Base-by-base conservation (phyloP, 2,797 vertebrate genomes). In the Hafferia zeledoni region DNA sequence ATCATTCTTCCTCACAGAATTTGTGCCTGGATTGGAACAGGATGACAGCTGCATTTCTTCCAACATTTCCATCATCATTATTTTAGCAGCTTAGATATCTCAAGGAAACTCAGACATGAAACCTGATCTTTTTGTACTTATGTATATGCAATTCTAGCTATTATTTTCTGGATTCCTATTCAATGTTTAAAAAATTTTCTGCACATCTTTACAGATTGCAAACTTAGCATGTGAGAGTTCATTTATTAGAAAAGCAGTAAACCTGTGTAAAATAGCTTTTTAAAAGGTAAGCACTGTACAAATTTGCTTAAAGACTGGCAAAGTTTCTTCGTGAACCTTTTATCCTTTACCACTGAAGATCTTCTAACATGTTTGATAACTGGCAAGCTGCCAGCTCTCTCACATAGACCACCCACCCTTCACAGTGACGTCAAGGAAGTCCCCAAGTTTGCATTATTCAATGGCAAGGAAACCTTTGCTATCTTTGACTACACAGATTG, bases 381-480 rank as follows among this genome's bases (percentile, higher is more conserved):
- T 46, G 90, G 44, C 60, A n/a, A 46, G 28, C 67, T 83, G 67
- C 83, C 92, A 84, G 30, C 24, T 76, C 17, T 74, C 70, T 96
- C 60, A 69, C 37, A n/a, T 35, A 88, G 95, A 93, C 95, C 96
- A 96, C 94, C 93, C 88, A 94, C 88, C 70, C 70, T 91, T 72
- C 77, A 49, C 67, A 90, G n/a, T 95, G 90, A 96, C 56, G 52
- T 95, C 81, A 94, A 94, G 90, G 93, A 95, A 96, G 86, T 92
- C 86, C 70, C 92, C 67, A 0, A 87, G 90, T 94, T 94, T 93
- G 80, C 87, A 43, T 94, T 91, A 94, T 55, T 93, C 77, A 72
- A 70, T 52, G 44, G n/a, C 88, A 93, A 96, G 90, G 91, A 96
- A 95, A 63, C 83, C 47, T 96, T 90, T 90, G 86, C 94, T 95